These are phyloP conservation scores for Eriocheir sinensis DNA, from an alignment of 1,140 invertebrate species.

Conservation along the genomic window DNA sequence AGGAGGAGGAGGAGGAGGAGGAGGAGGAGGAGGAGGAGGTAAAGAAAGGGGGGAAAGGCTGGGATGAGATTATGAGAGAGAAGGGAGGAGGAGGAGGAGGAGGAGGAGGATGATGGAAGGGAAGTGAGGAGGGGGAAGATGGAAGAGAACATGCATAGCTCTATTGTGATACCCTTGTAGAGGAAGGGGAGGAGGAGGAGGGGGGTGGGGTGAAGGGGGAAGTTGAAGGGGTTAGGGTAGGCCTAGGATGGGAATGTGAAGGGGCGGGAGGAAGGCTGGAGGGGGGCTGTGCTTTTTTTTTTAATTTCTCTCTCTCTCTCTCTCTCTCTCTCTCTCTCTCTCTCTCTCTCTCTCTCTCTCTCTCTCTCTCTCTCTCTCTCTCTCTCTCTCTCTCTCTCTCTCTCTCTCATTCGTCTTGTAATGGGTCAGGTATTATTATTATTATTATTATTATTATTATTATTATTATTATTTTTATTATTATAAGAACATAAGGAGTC, in stretches of 20 bases:
- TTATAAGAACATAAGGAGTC: no score
- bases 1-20: not conserved
- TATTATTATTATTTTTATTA: no score
- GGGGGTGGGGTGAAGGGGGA: not conserved
- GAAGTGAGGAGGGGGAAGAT: not conserved
- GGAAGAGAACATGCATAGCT: not conserved
- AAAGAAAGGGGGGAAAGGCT: not conserved
- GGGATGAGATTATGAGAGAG: not conserved
- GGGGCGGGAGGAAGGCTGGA: not conserved
- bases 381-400: not conserved
- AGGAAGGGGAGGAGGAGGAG: not conserved
- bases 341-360: not conserved
- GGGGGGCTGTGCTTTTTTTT: not conserved
- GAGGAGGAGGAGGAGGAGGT: not conserved
- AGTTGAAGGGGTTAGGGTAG: not conserved
- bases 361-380: constrained; percentile 31
- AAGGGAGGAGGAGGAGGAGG: not conserved
- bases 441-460: no score
- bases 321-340: not conserved
- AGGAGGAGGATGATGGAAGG: not conserved
- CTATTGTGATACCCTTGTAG: not conserved
- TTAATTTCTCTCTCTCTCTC: not conserved
- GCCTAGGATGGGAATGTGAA: not conserved
- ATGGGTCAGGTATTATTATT: not conserved
- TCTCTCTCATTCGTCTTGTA: not conserved